Conservation (phyloP, 2,797 vertebrate genomes). For the Poeciliopsis presidionis region DNA sequence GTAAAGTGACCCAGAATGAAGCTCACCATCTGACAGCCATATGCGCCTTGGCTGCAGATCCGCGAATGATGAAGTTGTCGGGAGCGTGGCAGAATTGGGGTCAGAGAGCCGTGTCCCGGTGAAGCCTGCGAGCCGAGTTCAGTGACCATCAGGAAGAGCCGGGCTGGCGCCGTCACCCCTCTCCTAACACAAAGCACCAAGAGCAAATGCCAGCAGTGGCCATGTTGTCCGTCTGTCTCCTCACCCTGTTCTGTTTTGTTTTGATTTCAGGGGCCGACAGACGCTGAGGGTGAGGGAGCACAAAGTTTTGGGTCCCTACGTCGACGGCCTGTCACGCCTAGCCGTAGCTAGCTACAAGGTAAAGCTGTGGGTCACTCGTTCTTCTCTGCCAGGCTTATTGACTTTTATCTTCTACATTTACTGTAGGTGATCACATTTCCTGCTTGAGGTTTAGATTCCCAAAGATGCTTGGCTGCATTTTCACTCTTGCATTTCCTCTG, state of each 20-base stretch:
- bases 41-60: conserved; percentile 49
- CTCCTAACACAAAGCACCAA: not conserved
- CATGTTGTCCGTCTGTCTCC: conserved; percentile 22
- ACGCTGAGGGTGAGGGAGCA: conserved; percentile 94
- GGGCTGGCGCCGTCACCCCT: not conserved
- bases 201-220: not conserved
- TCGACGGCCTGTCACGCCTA: conserved; percentile 95
- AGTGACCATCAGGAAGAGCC: not conserved
- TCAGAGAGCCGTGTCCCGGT: conserved; percentile 32
- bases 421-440: not conserved
- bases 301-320: conserved; percentile 95
- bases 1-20: conserved; percentile 52
- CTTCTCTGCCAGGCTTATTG: not conserved
- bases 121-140: conserved; percentile 13
- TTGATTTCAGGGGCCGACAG: conserved; percentile 87
- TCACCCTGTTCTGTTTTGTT: conserved; percentile 10
- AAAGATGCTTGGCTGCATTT: not conserved
- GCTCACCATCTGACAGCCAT: conserved; percentile 75
- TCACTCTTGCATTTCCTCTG: not conserved
- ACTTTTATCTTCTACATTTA: not conserved
- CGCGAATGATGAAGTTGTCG: conserved; percentile 63
- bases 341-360: conserved; percentile 97
- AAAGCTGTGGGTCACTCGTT: conserved; percentile 12
- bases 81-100: conserved; percentile 22
- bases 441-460: not conserved